phyloP scores from a whole-genome alignment of 2,888 invertebrate species.

The Drosophila engyochracea region DNA sequence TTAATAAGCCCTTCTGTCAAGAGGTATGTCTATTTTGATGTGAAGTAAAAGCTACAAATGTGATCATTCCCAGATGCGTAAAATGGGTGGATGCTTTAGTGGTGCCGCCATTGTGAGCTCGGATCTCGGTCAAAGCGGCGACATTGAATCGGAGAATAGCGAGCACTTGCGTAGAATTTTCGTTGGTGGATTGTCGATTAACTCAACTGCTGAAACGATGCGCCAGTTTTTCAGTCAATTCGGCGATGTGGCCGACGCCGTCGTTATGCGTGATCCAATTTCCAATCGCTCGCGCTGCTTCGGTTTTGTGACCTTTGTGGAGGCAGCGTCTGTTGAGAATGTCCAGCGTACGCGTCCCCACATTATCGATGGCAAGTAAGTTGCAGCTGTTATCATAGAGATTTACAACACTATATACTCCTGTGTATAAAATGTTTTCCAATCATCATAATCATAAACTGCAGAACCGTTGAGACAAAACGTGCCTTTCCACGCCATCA shows the following conservation, averaged over 20 bases:
- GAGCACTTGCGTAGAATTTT: constrained; percentile 84
- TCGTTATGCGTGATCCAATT: constrained; percentile 82
- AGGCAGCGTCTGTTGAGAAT: constrained; percentile 76
- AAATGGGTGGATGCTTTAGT: constrained; percentile 9
- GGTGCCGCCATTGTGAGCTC: not conserved
- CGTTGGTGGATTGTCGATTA: constrained; percentile 80
- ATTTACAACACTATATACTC: not conserved
- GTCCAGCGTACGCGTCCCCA: constrained; percentile 82
- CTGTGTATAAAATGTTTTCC: no score
- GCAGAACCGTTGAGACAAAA: constrained; percentile 83
- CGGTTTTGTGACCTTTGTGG: constrained; percentile 81
- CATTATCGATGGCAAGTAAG: constrained; percentile 86
- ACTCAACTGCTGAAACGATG: constrained; percentile 75
- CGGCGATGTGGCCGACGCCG: constrained; percentile 79
- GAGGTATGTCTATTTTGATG: constrained; percentile 43
- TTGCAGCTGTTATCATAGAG: constrained; percentile 17
- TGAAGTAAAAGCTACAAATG: constrained; percentile 3
- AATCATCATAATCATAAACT: not conserved
- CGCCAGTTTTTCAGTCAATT: constrained; percentile 79
- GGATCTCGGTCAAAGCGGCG: not conserved
- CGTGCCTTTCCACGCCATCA: constrained; percentile 82
- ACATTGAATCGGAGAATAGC: constrained; percentile 9
- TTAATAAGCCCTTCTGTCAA: constrained; percentile 34
- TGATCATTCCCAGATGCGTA: constrained; percentile 30
- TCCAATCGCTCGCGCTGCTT: constrained; percentile 83